phyloP scores from a whole-genome alignment of 2,888 invertebrate species.

The Drymonia ruficornis region DNA sequence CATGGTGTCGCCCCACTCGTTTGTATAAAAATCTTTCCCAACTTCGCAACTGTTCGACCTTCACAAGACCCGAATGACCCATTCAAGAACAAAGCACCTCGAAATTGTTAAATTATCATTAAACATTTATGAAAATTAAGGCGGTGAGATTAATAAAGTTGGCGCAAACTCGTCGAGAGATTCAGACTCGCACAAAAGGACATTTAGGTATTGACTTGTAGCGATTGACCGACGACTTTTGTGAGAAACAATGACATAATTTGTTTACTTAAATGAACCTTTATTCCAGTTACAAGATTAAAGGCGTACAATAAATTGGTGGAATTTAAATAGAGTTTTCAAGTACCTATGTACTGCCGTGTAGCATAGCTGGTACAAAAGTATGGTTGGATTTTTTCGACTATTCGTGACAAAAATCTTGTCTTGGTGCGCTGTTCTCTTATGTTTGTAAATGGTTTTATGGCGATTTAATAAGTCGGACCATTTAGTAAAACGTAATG shows the following conservation, averaged over 20 bases:
- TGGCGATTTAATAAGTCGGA: too few species aligned
- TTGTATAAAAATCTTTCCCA: neutral
- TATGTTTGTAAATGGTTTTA: too few species aligned
- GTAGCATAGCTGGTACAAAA: neutral
- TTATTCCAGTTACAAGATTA: conserved; percentile 7
- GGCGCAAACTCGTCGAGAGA: conserved; percentile 10
- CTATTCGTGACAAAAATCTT: too few species aligned
- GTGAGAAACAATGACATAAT: conserved; percentile 6
- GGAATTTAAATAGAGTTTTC: neutral
- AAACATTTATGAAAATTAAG: conserved; percentile 25
- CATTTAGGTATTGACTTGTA: conserved; percentile 10
- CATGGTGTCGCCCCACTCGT: neutral
- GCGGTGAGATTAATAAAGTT: conserved; percentile 17
- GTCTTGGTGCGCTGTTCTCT: too few species aligned
- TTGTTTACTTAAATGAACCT: conserved; percentile 10
- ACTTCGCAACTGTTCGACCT: conserved; percentile 15
- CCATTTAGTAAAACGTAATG: too few species aligned
- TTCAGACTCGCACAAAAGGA: conserved; percentile 9
- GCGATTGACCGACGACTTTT: conserved; percentile 5
- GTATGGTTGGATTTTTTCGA: too few species aligned
- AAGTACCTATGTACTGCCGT: too few species aligned
- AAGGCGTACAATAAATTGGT: neutral
- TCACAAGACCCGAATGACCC: conserved; percentile 36
- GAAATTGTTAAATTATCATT: conserved; percentile 23
- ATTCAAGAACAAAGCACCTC: conserved; percentile 25